phyloP scores from a whole-genome alignment of 2,888 invertebrate genomes.

The Tetrapedia diversipes region DNA sequence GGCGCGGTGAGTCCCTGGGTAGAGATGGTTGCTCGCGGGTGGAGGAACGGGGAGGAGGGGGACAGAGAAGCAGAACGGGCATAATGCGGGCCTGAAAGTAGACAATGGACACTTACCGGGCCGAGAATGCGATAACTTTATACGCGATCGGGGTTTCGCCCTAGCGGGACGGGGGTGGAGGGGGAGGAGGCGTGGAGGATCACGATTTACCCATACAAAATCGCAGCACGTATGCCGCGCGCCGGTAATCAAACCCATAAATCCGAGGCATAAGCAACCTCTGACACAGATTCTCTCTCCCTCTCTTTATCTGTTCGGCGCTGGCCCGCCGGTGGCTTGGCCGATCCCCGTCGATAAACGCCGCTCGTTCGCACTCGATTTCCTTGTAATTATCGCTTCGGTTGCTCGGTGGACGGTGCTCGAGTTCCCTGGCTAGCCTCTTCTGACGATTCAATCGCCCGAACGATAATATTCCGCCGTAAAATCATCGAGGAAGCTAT shows the following conservation, averaged over 20 bases:
- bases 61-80: conserved; percentile 19
- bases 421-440: neutral
- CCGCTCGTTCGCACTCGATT: conserved; percentile 66
- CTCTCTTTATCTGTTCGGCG: conserved; percentile 60
- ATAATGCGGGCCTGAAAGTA: conserved; percentile 65
- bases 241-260: conserved; percentile 78
- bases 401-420: conserved; percentile 1
- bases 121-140: conserved; percentile 75
- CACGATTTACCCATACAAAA: conserved; percentile 79
- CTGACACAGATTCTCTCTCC: conserved; percentile 73
- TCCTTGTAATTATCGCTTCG: conserved; percentile 65
- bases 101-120: conserved; percentile 76
- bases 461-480: neutral
- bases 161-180: conserved; percentile 65
- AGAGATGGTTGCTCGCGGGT: neutral
- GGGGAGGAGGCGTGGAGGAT: conserved; percentile 77
- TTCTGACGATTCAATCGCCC: conserved; percentile 33
- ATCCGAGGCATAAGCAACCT: conserved; percentile 76
- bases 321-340: conserved; percentile 48
- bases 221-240: conserved; percentile 70
- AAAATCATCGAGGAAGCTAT: too few relatives aligned
- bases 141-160: conserved; percentile 64
- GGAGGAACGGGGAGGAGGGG: conserved; percentile 1
- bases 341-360: conserved; percentile 56
- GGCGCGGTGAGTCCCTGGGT: conserved; percentile 47